These are phyloP conservation scores for Myotis daubentonii DNA, from an alignment of 2,797 vertebrate species.

Conservation along the genomic window DNA sequence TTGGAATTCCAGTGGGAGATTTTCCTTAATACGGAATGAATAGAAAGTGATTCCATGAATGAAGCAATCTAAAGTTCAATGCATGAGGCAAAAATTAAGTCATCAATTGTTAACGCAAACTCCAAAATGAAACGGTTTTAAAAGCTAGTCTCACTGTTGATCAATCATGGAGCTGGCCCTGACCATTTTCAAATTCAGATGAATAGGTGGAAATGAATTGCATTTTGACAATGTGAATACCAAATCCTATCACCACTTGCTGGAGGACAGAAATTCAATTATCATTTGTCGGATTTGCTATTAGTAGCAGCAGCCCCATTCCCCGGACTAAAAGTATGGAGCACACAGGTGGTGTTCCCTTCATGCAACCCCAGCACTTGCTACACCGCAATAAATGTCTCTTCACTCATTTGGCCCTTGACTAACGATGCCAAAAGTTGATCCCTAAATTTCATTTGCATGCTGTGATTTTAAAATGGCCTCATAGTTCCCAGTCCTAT, in stretches of 20 bases:
- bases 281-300: not conserved
- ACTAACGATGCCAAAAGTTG: not conserved
- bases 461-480: slow-evolving; percentile 54
- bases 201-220: slow-evolving; percentile 5
- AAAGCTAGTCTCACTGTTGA: not conserved
- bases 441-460: slow-evolving; percentile 58
- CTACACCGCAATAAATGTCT: not conserved
- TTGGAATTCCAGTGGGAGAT: slow-evolving; percentile 19
- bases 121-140: slow-evolving; percentile 11
- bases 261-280: not conserved
- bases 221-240: not conserved
- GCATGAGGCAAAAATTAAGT: not conserved
- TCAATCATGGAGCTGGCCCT: not conserved
- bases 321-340: not conserved
- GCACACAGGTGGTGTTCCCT: not conserved
- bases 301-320: not conserved
- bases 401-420: not conserved
- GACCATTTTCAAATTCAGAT: not conserved
- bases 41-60: slow-evolving; percentile 26
- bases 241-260: not conserved
- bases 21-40: not conserved
- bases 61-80: slow-evolving; percentile 34
- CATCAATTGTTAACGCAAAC: not conserved
- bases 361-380: not conserved
- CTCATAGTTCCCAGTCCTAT: slow-evolving; percentile 33